phyloP scores from a whole-genome alignment of 2,113 vertebrate genomes.

The Nyctereutes procyonoides region DNA sequence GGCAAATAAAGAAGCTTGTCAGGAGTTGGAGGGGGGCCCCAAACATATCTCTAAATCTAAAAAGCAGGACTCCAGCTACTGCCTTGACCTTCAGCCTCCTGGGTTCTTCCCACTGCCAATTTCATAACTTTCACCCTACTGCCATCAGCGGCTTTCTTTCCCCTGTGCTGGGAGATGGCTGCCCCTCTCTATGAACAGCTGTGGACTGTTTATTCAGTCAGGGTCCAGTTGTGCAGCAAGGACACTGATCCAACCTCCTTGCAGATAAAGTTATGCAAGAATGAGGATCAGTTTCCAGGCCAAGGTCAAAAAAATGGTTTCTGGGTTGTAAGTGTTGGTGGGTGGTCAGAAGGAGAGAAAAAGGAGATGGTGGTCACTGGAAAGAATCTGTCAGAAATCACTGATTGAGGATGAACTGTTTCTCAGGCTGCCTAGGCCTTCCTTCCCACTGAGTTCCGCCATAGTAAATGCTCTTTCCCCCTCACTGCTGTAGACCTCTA shows the following conservation, averaged over 20 bases:
- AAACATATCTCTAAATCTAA: not conserved
- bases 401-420: not conserved
- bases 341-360: not conserved
- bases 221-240: not conserved
- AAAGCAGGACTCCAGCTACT: not conserved
- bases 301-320: not conserved
- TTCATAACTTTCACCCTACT: not conserved
- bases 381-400: not conserved
- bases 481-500: not conserved
- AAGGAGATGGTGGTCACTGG: not conserved
- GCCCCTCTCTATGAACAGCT: not conserved
- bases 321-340: not conserved
- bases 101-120: not conserved
- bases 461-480: not conserved
- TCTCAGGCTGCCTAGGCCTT: not conserved
- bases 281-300: not conserved
- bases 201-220: not conserved
- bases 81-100: not conserved
- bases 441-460: not conserved
- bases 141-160: not conserved
- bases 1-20: not conserved
- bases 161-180: not conserved
- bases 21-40: not conserved
- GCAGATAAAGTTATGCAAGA: not conserved
- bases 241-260: not conserved